phyloP scores from a whole-genome alignment of 1,140 invertebrate species.

The Gonatopus flavifemur region DNA sequence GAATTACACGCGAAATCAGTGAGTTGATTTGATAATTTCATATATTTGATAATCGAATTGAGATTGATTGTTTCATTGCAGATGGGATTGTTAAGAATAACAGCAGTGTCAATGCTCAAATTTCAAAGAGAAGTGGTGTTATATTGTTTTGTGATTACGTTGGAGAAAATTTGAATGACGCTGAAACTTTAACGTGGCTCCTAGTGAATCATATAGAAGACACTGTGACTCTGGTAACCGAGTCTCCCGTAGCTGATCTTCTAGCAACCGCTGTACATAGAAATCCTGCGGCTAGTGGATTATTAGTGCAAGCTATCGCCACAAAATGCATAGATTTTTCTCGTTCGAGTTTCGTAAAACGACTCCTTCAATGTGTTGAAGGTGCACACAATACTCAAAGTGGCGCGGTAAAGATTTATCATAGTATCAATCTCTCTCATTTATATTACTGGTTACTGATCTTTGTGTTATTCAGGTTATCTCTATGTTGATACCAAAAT shows the following conservation, averaged over 20 bases:
- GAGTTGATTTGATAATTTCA: no score
- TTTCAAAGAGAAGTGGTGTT: constrained; percentile 62
- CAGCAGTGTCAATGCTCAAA: constrained; percentile 58
- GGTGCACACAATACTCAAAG: constrained; percentile 69
- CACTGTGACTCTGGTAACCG: constrained; percentile 64
- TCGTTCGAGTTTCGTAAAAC: constrained; percentile 60
- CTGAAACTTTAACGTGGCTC: constrained; percentile 76
- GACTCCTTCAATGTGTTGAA: constrained; percentile 65
- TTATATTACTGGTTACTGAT: no score
- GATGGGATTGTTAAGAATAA: no score
- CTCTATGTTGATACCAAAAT: constrained; percentile 62
- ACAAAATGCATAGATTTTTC: constrained; percentile 57
- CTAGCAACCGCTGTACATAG: constrained; percentile 63
- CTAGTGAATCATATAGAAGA: constrained; percentile 72
- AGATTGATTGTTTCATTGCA: no score
- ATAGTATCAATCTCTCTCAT: no score
- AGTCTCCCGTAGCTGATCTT: constrained; percentile 68
- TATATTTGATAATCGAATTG: no score
- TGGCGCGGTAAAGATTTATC: no score
- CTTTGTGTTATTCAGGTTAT: no score
- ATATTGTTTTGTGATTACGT: constrained; percentile 74
- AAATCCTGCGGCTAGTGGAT: constrained; percentile 68
- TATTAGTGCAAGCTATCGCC: constrained; percentile 72
- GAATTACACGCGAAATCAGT: no score
- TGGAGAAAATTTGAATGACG: constrained; percentile 71